Evolutionary conservation across 2,797 vertebrate genomes (phyloP).

Genomic region (Oreochromis mossambicus): DNA sequence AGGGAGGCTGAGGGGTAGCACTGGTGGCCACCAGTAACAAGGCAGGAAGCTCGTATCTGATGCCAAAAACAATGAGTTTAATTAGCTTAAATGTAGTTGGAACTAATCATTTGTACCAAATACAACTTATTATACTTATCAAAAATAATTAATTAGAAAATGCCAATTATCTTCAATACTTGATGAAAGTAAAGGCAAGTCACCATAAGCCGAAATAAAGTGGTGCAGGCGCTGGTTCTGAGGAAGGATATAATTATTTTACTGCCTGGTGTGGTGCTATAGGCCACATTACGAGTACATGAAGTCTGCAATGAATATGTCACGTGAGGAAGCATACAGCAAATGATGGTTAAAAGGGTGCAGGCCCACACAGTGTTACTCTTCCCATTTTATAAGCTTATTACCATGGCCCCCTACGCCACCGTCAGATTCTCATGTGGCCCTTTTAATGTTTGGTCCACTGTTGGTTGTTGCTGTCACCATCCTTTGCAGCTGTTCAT

Average conservation of each 20-base stretch:
- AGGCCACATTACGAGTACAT: background rate
- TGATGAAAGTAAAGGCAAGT: background rate
- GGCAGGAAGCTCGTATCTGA: background rate
- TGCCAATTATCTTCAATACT: background rate
- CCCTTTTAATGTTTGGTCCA: background rate
- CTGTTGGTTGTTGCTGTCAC: background rate
- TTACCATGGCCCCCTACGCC: background rate
- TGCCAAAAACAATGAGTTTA: background rate
- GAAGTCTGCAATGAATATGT: background rate
- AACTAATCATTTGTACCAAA: background rate
- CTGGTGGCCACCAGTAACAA: background rate
- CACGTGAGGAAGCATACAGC: background rate
- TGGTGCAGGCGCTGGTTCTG: background rate
- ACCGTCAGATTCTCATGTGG: background rate
- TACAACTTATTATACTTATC: background rate
- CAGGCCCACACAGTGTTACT: background rate
- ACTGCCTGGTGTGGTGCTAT: background rate
- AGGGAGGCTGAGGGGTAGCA: background rate
- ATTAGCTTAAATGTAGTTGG: background rate
- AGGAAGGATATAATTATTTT: background rate
- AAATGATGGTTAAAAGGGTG: background rate
- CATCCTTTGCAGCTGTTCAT: background rate
- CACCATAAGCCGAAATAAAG: background rate
- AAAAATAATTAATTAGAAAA: background rate
- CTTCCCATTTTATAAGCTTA: background rate